Percentiles rank a stretch among this genome's conserved stretches.
These are phyloP conservation scores for Julus scandinavius DNA, from an alignment of 2,888 invertebrate species.

Conservation along the genomic window DNA sequence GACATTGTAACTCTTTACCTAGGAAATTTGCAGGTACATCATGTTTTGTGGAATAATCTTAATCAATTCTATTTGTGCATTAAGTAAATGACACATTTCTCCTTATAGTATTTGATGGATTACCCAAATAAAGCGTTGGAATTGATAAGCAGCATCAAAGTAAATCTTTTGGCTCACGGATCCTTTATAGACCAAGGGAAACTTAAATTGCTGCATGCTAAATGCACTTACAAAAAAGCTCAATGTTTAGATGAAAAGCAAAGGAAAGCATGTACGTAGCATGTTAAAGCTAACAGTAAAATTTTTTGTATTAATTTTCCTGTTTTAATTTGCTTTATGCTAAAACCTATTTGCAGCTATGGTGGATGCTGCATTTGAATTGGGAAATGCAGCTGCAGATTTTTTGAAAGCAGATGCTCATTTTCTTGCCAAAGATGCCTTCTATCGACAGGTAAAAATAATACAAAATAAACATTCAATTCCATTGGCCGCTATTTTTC, in stretches of 20 bases:
- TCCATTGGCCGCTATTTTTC: neutral
- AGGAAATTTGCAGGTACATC: constrained; percentile 75
- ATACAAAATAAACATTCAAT: neutral
- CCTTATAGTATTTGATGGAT: constrained; percentile 76
- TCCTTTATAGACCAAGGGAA: constrained; percentile 83
- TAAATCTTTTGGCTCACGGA: constrained; percentile 81
- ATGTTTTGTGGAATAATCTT: constrained; percentile 50
- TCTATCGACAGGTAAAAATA: constrained; percentile 71
- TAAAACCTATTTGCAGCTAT: neutral
- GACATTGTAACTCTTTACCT: constrained; percentile 81
- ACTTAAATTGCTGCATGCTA: constrained; percentile 79
- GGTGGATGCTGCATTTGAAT: neutral
- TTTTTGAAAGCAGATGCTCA: constrained; percentile 82
- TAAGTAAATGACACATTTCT: constrained; percentile 54
- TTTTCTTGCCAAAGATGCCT: constrained; percentile 78
- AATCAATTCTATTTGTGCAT: constrained; percentile 22
- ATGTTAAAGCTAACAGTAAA: neutral
- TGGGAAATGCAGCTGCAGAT: constrained; percentile 72
- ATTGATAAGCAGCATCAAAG: constrained; percentile 76
- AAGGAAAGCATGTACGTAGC: neutral
- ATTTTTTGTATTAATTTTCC: too few species aligned
- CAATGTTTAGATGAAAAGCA: neutral
- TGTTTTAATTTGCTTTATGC: neutral
- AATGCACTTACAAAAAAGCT: constrained; percentile 74
- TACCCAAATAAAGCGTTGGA: constrained; percentile 80